Base-by-base conservation (phyloP, 1,140 invertebrate genomes). In the Drosophila sechellia region DNA sequence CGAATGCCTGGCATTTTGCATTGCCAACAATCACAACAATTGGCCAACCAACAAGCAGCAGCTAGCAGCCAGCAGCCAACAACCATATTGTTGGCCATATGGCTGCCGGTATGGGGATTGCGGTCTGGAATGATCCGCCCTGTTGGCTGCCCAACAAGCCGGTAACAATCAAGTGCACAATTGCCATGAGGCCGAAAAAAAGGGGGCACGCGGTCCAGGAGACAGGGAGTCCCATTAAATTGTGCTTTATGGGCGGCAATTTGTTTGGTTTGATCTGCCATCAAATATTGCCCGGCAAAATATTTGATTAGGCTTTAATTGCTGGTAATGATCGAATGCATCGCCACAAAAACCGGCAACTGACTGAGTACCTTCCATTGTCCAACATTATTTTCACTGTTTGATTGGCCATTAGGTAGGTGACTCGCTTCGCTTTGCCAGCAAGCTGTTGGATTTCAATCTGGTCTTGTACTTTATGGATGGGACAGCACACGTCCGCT, bases 91-190 rank as follows among this genome's bases (percentile, higher is more conserved):
- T 57, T 65, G 45, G 80, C 70, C 80, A 84, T 79, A 79, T 85
- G 81, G 66, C 77, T 60, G 72, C 45, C 43, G 61, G 55, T 35
- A 39, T 52, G 48, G 31, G 59, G 40, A 57, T 10, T 54, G 46
- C 46, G 71, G 61, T 31, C 49, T 48, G 66, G 66, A 35, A 42
- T 68, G 73, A 76, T 81, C 68, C 75, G 83, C 70, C 83, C 75
- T 86, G 83, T 86, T 86, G 83, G 69, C 40, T 86, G 83, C 84
- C 79, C 83, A 86, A 86, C 83, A 87, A 75, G 79, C 50, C 83
- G 83, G 70, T 87, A 86, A 86, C 70, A 70, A 86, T 86, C 83
- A 87, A 86, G 83, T 87, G 83, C 79, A 71, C 75, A 86, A 81
- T 81, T 86, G 78, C 37, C 65, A 52, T 69, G 68, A 75, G 72